These are phyloP conservation scores for Lophotis ruficrista DNA, from an alignment of 2,113 vertebrate genomes.

Conservation along the genomic window DNA sequence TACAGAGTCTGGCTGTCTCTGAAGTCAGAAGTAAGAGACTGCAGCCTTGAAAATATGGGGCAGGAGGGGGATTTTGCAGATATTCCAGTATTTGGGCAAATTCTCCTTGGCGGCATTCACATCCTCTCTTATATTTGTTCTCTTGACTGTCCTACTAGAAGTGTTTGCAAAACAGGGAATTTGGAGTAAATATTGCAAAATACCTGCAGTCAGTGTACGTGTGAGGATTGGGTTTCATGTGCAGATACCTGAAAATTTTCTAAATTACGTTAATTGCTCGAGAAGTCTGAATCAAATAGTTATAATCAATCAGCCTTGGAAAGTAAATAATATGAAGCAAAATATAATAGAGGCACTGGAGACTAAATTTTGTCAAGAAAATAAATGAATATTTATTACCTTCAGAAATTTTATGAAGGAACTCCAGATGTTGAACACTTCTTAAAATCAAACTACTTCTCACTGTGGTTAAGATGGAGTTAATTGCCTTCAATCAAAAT, in stretches of 20 bases:
- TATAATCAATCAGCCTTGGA: background rate
- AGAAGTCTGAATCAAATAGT: background rate
- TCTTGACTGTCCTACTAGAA: background rate
- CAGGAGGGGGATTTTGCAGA: background rate
- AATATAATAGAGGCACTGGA: background rate
- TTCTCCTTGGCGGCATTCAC: background rate
- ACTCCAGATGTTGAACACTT: background rate
- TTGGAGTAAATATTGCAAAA: background rate
- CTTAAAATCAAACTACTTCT: background rate
- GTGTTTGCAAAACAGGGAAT: background rate
- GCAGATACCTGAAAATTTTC: background rate
- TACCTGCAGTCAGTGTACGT: background rate
- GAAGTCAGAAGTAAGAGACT: background rate
- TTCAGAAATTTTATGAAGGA: background rate
- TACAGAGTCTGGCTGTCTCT: background rate
- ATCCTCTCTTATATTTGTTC: background rate
- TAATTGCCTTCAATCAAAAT: background rate
- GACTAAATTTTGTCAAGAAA: background rate
- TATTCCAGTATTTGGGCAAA: background rate
- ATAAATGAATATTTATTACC: background rate
- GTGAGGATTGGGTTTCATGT: background rate
- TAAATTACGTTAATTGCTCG: background rate
- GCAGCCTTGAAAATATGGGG: background rate
- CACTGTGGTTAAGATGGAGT: background rate
- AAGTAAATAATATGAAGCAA: background rate